Evolutionary conservation across 2,797 vertebrate genomes (phyloP), one percentile per base, ranked within the genome.

Genomic region (Leptatherina wallacei): DNA sequence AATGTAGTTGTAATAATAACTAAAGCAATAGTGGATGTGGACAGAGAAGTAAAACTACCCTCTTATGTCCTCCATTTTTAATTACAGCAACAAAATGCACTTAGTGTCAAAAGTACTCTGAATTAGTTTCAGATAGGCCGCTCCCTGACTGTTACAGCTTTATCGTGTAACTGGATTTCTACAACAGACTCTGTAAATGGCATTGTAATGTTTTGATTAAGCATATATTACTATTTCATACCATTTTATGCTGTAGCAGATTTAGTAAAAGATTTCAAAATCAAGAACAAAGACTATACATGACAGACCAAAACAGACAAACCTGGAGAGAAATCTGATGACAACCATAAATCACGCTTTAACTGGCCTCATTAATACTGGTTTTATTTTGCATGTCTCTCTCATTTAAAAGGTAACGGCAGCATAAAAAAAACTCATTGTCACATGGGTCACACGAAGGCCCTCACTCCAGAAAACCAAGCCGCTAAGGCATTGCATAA

Each of bases 361-460:
- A 75, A 40, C 9, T 35, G 29, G 65, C 57, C 61, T 77, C 60
- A 78, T 78, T 64, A 80, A 22, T 33, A 0, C 9, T 44, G 20
- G n/a, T 63, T 65, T 56, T 62, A 65, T 70, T 65, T 55, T n/a
- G 35, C 75, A 79, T 64, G 77, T 80, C 57, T 77, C 69, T 77
- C 72, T 84, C 71, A 55, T 73, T 72, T 66, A 2, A 13, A 4
- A 49, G 13, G 61, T 49, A 71, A 63, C 13, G 71, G 76, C 35
- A 78, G 62, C 73, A 42, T 64, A n/a, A 18, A 33, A 71, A 63
- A 63, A 69, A 32, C 69, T 70, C 35, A 3, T 9, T 44, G 79
- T 85, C 84, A 72, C 73, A 61, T 22, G 69, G 78, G 82, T 80
- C 75, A 75, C 65, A 83, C 81, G 61, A 84, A 81, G 78, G 75